A percentile compares a stretch with the other conserved stretches of the same genome.
These are phyloP conservation scores for Cirrhinus molitorella DNA, from an alignment of 2,797 vertebrate genomes.

Conservation along the genomic window DNA sequence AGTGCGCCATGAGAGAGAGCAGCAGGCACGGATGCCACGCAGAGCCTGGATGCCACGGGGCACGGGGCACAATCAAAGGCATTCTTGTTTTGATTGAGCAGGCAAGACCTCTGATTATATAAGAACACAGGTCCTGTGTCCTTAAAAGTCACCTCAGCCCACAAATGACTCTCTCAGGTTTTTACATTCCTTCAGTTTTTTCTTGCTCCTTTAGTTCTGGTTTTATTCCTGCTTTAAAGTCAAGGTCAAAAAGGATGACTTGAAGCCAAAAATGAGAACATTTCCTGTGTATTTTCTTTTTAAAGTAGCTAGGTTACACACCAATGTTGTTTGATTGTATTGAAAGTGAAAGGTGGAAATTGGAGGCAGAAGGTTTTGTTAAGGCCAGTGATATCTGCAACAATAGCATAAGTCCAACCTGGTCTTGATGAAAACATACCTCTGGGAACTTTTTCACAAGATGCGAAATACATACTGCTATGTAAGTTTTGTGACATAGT, in stretches of 20 bases:
- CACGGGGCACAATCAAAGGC: slow-evolving; percentile 56
- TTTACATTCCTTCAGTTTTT: slow-evolving; percentile 41
- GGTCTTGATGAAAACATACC: too few species aligned
- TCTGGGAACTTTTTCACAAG: too few species aligned
- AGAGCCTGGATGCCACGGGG: slow-evolving; percentile 50
- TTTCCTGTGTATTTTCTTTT: slow-evolving; percentile 45
- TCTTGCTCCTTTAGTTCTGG: slow-evolving; percentile 37
- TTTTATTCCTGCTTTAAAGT: slow-evolving; percentile 32
- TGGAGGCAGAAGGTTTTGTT: neutral
- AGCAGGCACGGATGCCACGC: slow-evolving; percentile 42
- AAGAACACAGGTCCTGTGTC: slow-evolving; percentile 47
- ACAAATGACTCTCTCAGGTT: slow-evolving; percentile 50
- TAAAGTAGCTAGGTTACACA: neutral
- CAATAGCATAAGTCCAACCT: too few species aligned
- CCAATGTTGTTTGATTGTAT: neutral
- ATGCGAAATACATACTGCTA: too few species aligned
- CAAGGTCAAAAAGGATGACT: neutral
- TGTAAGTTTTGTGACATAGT: too few species aligned
- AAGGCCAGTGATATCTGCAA: too few species aligned
- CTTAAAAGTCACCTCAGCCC: slow-evolving; percentile 49
- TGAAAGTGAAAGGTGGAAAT: neutral
- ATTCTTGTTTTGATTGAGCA: slow-evolving; percentile 58
- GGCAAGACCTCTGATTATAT: slow-evolving; percentile 52
- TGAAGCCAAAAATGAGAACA: slow-evolving; percentile 43
- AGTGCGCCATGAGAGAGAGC: slow-evolving; percentile 49